Percentiles rank a stretch among this genome's conserved stretches.
phyloP scores from a whole-genome alignment of 2,113 vertebrate species.

The Chionis minor region DNA sequence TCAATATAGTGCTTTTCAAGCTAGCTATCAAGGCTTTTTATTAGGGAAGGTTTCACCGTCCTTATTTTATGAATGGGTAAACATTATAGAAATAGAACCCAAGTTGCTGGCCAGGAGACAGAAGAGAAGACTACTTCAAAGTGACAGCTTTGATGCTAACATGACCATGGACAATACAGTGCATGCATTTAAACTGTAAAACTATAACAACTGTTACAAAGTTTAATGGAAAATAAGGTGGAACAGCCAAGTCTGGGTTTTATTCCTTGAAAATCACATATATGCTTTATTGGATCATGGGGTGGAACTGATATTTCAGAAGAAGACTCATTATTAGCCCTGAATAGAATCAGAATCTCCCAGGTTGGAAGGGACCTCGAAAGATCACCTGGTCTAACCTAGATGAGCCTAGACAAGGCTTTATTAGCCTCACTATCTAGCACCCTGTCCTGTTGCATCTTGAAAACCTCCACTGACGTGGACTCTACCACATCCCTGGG shows the following conservation, averaged over 20 bases:
- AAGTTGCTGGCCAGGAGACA: neutral
- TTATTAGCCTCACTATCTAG: neutral
- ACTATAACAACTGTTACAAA: neutral
- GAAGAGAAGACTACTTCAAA: neutral
- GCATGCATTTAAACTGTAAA: neutral
- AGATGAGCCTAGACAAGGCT: neutral
- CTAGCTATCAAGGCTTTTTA: neutral
- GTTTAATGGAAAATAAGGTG: neutral
- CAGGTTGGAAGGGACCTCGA: neutral
- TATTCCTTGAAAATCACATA: neutral
- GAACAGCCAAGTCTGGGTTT: neutral
- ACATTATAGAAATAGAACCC: neutral
- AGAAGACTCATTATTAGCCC: neutral
- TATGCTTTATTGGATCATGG: neutral
- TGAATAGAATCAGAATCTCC: neutral
- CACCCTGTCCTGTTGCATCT: neutral
- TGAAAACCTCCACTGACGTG: neutral
- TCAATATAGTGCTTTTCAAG: neutral
- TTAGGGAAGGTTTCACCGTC: neutral
- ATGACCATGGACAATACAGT: neutral
- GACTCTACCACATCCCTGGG: neutral
- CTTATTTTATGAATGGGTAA: neutral
- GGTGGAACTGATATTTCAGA: neutral
- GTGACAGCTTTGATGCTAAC: neutral
- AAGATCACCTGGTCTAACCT: neutral